Evolutionary conservation across 2,888 invertebrate genomes (phyloP).

Genomic region (Clanis bilineata): DNA sequence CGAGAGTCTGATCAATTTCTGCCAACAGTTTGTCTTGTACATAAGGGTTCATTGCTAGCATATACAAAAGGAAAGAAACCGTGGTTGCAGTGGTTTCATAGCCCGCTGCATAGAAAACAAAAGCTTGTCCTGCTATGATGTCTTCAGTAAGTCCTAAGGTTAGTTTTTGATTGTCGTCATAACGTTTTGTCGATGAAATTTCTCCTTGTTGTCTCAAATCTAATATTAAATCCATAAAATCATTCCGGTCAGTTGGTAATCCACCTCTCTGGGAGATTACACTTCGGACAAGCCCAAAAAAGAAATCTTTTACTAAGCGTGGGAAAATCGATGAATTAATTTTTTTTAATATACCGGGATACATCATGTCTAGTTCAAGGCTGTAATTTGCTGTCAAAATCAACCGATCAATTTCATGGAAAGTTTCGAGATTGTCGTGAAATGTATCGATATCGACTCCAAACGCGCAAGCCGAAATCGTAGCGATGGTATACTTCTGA

Average conservation of each 20-base stretch:
- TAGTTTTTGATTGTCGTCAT: constrained; percentile 22
- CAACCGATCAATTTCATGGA: constrained; percentile 30
- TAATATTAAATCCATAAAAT: constrained; percentile 55
- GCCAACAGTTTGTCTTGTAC: constrained; percentile 53
- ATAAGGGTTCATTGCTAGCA: constrained; percentile 55
- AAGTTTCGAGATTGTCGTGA: constrained; percentile 26
- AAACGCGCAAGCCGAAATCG: constrained; percentile 48
- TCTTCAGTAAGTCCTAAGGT: constrained; percentile 46
- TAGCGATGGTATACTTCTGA: constrained; percentile 43
- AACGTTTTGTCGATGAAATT: constrained; percentile 30
- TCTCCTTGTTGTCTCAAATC: constrained; percentile 43
- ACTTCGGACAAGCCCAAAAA: constrained; percentile 36
- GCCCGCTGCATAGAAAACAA: constrained; percentile 67
- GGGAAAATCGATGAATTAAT: constrained; percentile 43
- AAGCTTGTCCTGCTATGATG: constrained; percentile 60
- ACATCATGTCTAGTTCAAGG: constrained; percentile 48
- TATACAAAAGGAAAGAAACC: constrained; percentile 53
- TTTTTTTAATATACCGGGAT: constrained; percentile 45
- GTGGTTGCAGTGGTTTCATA: constrained; percentile 70
- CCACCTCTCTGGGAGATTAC: constrained; percentile 45
- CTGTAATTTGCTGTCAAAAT: constrained; percentile 26
- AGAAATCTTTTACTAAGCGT: constrained; percentile 32
- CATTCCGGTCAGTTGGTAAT: constrained; percentile 40
- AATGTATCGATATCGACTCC: constrained; percentile 44
- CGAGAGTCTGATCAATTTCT: constrained; percentile 50